A percentile compares a stretch with the other conserved stretches of the same genome.
These are phyloP conservation scores for Neodiprion virginianus DNA, from an alignment of 1,140 invertebrate genomes.

Conservation along the genomic window DNA sequence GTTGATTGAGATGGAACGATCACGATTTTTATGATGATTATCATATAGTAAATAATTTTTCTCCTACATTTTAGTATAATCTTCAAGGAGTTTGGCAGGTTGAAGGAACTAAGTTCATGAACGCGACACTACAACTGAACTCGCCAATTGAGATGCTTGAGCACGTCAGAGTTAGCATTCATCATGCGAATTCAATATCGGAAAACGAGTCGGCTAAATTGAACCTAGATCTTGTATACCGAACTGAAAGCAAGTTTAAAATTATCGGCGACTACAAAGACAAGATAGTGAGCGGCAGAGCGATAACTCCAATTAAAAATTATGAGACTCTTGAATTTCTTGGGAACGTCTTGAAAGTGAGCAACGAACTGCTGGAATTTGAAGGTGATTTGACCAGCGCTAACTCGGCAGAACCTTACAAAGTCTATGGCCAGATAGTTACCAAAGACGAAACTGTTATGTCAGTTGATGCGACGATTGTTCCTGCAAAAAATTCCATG, in stretches of 20 bases:
- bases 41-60: constrained; percentile 27
- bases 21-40: constrained; percentile 10
- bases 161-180: constrained; percentile 56
- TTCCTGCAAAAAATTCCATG: constrained; percentile 24
- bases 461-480: constrained; percentile 27
- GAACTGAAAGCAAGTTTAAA: constrained; percentile 37
- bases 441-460: constrained; percentile 16
- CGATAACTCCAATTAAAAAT: constrained; percentile 33
- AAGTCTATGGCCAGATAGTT: constrained; percentile 28
- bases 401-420: constrained; percentile 24
- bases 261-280: constrained; percentile 35
- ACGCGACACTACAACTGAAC: constrained; percentile 56
- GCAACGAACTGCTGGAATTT: constrained; percentile 33
- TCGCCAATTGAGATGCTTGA: constrained; percentile 62
- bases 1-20: constrained; percentile 22
- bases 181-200: constrained; percentile 52
- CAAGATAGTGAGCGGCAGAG: constrained; percentile 31
- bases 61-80: constrained; percentile 47
- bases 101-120: constrained; percentile 57
- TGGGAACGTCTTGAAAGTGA: constrained; percentile 35
- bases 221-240: constrained; percentile 35
- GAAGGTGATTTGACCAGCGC: constrained; percentile 45
- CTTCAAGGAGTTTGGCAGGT: constrained; percentile 63
- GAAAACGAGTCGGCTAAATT: constrained; percentile 38
- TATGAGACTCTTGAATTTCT: constrained; percentile 36